Conservation (phyloP, 2,113 vertebrate species). For the Scopus umbretta region DNA sequence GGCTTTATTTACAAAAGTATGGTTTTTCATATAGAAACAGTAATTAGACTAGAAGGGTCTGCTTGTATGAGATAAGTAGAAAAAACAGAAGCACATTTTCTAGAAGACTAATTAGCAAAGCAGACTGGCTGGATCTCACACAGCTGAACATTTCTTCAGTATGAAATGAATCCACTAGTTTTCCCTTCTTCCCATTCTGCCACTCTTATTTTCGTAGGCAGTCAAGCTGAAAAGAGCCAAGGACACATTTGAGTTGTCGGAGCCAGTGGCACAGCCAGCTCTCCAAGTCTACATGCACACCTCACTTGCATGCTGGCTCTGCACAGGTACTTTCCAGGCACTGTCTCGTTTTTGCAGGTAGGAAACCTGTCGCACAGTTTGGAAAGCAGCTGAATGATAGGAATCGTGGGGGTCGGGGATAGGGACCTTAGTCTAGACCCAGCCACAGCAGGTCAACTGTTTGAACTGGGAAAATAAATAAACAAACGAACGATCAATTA, state of each 20-base stretch:
- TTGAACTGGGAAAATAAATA: fast-evolving
- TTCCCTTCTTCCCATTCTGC: background rate
- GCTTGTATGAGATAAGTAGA: background rate
- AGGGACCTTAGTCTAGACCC: background rate
- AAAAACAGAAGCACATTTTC: background rate
- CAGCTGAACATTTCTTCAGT: background rate
- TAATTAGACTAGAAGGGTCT: background rate
- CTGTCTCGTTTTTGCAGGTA: fast-evolving
- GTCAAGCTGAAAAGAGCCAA: background rate
- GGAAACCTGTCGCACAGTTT: fast-evolving
- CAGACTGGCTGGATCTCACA: background rate
- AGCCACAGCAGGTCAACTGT: background rate
- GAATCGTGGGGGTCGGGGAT: fast-evolving
- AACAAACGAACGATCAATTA: fast-evolving
- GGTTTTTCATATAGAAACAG: background rate
- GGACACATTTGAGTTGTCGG: fast-evolving
- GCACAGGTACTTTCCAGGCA: background rate
- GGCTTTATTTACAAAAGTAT: background rate
- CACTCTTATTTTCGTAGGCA: background rate
- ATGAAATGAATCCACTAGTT: background rate
- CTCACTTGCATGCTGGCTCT: fast-evolving
- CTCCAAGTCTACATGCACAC: background rate
- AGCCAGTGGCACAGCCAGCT: background rate
- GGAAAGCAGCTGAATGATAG: background rate
- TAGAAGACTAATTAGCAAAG: background rate